Percentiles rank a stretch among this genome's conserved stretches.
phyloP scores from a whole-genome alignment of 2,888 invertebrate species.

The Drosophila tripunctata region DNA sequence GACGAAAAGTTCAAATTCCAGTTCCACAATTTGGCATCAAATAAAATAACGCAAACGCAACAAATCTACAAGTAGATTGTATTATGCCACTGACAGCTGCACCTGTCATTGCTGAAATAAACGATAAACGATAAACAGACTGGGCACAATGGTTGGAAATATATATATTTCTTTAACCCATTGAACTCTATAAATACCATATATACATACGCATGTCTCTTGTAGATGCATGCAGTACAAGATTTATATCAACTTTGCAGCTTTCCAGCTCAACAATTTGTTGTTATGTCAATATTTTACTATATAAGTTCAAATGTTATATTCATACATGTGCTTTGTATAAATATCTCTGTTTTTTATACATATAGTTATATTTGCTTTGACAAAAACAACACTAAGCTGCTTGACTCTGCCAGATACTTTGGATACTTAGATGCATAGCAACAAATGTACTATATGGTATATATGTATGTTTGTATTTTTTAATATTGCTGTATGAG shows the following conservation, averaged over 20 bases:
- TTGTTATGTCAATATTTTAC: slow-evolving; percentile 2
- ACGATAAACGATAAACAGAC: slow-evolving; percentile 67
- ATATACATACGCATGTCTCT: slow-evolving; percentile 33
- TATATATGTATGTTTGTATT: background rate
- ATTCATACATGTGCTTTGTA: background rate
- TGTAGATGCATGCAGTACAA: slow-evolving; percentile 37
- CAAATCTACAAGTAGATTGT: slow-evolving; percentile 48
- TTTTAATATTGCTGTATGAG: background rate
- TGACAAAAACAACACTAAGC: background rate
- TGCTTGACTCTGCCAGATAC: background rate
- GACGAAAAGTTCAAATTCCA: slow-evolving; percentile 58
- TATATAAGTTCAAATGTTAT: background rate
- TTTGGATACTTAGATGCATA: background rate
- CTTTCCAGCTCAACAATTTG: slow-evolving; percentile 2
- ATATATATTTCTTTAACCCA: slow-evolving; percentile 62
- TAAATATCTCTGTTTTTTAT: background rate
- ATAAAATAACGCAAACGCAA: slow-evolving; percentile 72
- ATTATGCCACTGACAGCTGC: slow-evolving; percentile 67
- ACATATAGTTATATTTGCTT: background rate
- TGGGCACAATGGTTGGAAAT: slow-evolving; percentile 61
- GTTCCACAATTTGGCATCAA: slow-evolving; percentile 63
- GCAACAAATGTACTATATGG: background rate
- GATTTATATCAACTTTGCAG: slow-evolving; percentile 33
- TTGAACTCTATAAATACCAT: slow-evolving; percentile 42
- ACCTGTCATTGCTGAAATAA: slow-evolving; percentile 74